Percentiles rank a stretch among this genome's conserved stretches.
Evolutionary conservation across 2,113 vertebrate species (phyloP).

Genomic region (Dryoscopus gambensis): DNA sequence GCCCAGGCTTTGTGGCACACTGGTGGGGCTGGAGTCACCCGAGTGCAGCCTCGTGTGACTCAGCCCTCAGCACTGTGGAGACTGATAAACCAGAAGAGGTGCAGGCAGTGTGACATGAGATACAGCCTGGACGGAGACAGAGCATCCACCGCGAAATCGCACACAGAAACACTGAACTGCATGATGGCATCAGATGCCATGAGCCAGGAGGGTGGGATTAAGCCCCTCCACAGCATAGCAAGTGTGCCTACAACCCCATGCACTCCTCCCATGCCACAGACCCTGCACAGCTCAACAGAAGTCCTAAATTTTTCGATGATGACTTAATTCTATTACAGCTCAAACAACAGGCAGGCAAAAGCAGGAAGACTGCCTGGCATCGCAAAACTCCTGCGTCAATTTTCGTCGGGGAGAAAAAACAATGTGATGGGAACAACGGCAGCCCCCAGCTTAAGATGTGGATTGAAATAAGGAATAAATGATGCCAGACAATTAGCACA

Average conservation of each 20-base stretch:
- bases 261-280: neutral
- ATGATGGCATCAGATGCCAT: fast-evolving
- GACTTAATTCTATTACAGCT: neutral
- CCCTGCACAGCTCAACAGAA: neutral
- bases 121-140: neutral
- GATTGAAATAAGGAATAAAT: neutral
- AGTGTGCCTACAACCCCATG: neutral
- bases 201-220: neutral
- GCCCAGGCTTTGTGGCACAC: neutral
- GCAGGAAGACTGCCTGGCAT: neutral
- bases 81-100: neutral
- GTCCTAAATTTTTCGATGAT: neutral
- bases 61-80: neutral
- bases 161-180: neutral
- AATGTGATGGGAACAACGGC: neutral
- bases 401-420: neutral
- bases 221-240: neutral
- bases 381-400: fast-evolving
- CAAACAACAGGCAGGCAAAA: neutral
- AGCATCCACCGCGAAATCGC: neutral
- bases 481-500: neutral
- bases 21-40: neutral
- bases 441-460: neutral
- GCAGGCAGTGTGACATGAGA: neutral
- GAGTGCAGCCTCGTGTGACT: neutral